Percentiles rank a stretch among this genome's conserved stretches.
These are phyloP conservation scores for Andrena trimmerana DNA, from an alignment of 2,888 invertebrate genomes.

Conservation along the genomic window DNA sequence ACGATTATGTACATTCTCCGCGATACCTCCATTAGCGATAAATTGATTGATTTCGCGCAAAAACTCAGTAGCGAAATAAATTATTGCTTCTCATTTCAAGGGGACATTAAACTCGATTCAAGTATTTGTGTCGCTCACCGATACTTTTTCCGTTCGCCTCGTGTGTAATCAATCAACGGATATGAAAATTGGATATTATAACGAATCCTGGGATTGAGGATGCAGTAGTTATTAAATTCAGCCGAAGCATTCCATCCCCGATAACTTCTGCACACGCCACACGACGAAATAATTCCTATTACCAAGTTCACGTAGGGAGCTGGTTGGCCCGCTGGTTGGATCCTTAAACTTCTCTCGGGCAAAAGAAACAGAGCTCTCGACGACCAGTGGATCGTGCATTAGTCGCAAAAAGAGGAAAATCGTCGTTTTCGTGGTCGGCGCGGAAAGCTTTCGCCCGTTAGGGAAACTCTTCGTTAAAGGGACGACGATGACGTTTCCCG, in stretches of 20 bases:
- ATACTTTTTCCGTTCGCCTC: background rate
- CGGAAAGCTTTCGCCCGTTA: conserved; percentile 56
- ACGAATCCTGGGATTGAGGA: background rate
- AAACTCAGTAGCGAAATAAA: background rate
- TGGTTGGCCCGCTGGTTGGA: too few species aligned
- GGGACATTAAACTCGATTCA: conserved; percentile 7
- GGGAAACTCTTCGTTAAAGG: conserved; percentile 52
- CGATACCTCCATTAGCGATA: background rate
- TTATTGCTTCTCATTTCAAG: background rate
- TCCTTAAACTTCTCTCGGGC: too few species aligned
- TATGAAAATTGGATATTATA: background rate
- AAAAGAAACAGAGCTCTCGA: background rate
- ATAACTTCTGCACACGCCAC: background rate
- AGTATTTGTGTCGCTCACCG: background rate
- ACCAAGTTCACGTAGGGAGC: too few species aligned
- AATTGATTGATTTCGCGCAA: background rate
- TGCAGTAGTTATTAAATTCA: background rate
- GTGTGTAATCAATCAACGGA: background rate
- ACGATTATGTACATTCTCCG: background rate
- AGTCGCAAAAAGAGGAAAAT: conserved; percentile 32
- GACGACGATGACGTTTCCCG: conserved; percentile 11
- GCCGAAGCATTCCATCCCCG: background rate
- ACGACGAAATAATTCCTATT: too few species aligned
- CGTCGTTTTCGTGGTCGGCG: conserved; percentile 14
- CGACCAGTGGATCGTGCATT: conserved; percentile 33